Percentiles rank a stretch among this genome's conserved stretches.
phyloP scores from a whole-genome alignment of 2,888 invertebrate species.

The Agelastica alni region DNA sequence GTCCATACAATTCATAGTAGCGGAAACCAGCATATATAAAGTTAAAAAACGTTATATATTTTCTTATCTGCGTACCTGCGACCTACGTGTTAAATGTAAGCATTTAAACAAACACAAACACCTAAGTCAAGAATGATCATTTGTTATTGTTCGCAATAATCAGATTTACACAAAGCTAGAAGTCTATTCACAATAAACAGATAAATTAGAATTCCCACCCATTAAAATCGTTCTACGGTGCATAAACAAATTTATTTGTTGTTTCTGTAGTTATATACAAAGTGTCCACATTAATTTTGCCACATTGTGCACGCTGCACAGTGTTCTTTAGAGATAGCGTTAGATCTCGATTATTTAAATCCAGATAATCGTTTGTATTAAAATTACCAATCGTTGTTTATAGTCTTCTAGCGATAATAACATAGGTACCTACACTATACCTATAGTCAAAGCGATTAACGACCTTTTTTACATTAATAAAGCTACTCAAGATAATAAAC shows the following conservation, averaged over 20 bases:
- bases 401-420: slow-evolving; percentile 15
- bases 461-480: too few species aligned
- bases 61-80: too few species aligned
- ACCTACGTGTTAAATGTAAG: too few species aligned
- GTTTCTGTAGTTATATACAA: slow-evolving; percentile 28
- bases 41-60: too few species aligned
- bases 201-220: slow-evolving; percentile 30
- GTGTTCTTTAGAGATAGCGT: slow-evolving; percentile 24
- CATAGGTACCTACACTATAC: slow-evolving; percentile 2
- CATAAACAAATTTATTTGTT: slow-evolving; percentile 39
- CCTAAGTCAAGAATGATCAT: neutral
- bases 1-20: too few species aligned
- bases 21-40: too few species aligned
- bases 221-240: slow-evolving; percentile 40
- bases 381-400: slow-evolving; percentile 30
- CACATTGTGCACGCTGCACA: slow-evolving; percentile 13
- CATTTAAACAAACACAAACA: too few species aligned
- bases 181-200: slow-evolving; percentile 17
- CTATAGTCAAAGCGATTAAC: slow-evolving; percentile 2
- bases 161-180: slow-evolving; percentile 6
- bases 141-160: slow-evolving; percentile 3
- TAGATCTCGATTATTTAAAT: slow-evolving; percentile 34
- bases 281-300: slow-evolving; percentile 34
- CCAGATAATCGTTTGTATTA: slow-evolving; percentile 38
- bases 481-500: too few species aligned